Base-by-base conservation (phyloP, 2,797 vertebrate species). In the Dryobates pubescens region DNA sequence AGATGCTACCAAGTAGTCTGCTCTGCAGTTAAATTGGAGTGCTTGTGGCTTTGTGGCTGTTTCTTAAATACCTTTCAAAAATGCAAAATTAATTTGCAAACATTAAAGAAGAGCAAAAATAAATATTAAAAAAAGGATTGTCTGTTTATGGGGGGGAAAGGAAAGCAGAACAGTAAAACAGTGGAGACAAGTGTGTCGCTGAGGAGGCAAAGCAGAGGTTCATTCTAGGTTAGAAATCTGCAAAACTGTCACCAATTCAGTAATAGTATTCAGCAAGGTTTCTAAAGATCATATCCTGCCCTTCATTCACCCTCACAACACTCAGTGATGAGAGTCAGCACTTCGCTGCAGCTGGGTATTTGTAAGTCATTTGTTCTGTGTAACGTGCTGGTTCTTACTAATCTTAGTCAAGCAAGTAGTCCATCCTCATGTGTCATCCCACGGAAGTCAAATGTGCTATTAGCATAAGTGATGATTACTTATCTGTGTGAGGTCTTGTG, bases 381-480 rank as follows among this genome's bases (percentile, higher is more conserved):
- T 77, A 92, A 91, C 80, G 65, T 69, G 84, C 57, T 82, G 81
- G 90, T 80, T 94, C 93, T 92, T 91, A 92, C 95, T 84, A 91
- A 94, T 94, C 92, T 95, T 86, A 88, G 95, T 94, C 90, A 81
- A 90, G 87, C 36, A n/a, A 93, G 90, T 77, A 96, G 93, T 83
- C 94, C 89, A 92, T 95, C 87, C 92, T 94, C 87, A 36, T 54
- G 87, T 95, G 95, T 95, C 95, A 94, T 79, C 64, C 90, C 87
- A 92, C 27, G 1, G 41, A 88, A 93, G 91, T 92, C 89, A 94
- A 92, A 95, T 32, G 86, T 88, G 83, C 92, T 85, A 93, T 95
- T 94, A 96, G 91, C 91, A 90, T 92, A 96, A 93, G 93, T 93
- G 91, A 94, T 94, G 91, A 96, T 96, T 96, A 70, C 89, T 94